Conservation (phyloP, 2,888 invertebrate genomes). For the Himalopsyche anomala region DNA sequence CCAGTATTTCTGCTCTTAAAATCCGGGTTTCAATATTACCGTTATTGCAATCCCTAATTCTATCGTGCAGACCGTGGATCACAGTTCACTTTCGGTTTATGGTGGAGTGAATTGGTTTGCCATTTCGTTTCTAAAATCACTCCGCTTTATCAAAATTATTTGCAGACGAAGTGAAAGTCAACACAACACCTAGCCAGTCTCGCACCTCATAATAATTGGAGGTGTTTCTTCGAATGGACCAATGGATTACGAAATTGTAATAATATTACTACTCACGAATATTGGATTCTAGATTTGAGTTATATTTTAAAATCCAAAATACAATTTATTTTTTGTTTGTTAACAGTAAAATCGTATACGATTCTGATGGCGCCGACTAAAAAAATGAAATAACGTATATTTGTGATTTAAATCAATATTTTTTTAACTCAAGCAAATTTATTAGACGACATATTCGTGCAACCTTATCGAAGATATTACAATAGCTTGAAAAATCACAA, state of each 20-base stretch:
- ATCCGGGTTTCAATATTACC: too few species aligned
- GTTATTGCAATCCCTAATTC: too few species aligned
- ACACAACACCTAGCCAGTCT: background rate
- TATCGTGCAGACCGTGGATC: background rate
- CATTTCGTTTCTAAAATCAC: slow-evolving; percentile 19
- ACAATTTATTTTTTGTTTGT: background rate
- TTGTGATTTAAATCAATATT: too few species aligned
- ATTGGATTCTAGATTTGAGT: background rate
- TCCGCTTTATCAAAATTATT: background rate
- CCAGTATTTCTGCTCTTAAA: too few species aligned
- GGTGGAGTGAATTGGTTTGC: background rate
- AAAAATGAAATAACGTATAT: too few species aligned
- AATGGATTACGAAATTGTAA: background rate
- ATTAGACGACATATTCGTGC: too few species aligned
- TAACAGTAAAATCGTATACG: too few species aligned
- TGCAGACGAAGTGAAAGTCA: slow-evolving; percentile 6
- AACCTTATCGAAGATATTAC: too few species aligned
- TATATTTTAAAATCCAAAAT: background rate
- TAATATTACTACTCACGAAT: background rate
- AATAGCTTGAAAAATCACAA: too few species aligned
- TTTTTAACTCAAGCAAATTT: too few species aligned
- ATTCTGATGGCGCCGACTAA: too few species aligned
- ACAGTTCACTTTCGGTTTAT: background rate
- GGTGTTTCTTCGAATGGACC: slow-evolving; percentile 13
- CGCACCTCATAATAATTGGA: slow-evolving; percentile 5